Conservation (phyloP, 2,888 invertebrate genomes). For the Aplocera efformata region DNA sequence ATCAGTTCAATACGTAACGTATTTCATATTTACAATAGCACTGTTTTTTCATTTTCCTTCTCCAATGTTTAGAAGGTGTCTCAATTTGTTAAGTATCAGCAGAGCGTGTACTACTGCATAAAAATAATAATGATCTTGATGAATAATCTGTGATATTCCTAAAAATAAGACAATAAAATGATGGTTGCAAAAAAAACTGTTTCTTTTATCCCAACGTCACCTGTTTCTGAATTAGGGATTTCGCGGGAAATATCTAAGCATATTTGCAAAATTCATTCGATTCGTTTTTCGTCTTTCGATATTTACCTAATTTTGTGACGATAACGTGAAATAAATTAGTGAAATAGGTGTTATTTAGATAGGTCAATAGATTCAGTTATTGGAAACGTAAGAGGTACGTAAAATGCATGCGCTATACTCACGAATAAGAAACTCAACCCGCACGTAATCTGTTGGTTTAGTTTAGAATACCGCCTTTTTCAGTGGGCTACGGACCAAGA, state of each 20-base stretch:
- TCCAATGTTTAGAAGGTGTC: constrained; percentile 45
- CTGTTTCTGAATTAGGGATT: constrained; percentile 33
- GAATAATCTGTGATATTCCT: constrained; percentile 55
- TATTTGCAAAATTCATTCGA: too few species aligned
- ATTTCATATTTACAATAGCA: too few species aligned
- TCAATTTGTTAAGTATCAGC: constrained; percentile 42
- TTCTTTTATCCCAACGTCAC: constrained; percentile 72
- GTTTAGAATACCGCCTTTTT: constrained; percentile 67
- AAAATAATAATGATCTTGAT: constrained; percentile 14
- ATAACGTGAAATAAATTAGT: too few species aligned
- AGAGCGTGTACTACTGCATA: constrained; percentile 53
- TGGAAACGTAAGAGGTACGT: constrained; percentile 36
- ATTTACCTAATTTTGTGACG: neutral
- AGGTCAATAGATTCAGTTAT: constrained; percentile 8
- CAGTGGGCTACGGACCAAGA: constrained; percentile 99
- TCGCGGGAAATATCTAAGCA: too few species aligned
- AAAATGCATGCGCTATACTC: constrained; percentile 26
- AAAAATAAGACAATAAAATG: constrained; percentile 61
- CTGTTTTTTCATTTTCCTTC: constrained; percentile 26
- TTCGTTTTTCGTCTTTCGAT: too few species aligned
- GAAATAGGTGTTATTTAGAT: constrained; percentile 6
- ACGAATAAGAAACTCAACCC: constrained; percentile 25
- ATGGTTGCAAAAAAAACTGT: constrained; percentile 68
- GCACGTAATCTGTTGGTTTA: constrained; percentile 41
- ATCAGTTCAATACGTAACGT: constrained; percentile 1